A percentile compares a stretch with the other conserved stretches of the same genome.
Conservation (phyloP, 2,113 vertebrate genomes). For the Jaculus jaculus region DNA sequence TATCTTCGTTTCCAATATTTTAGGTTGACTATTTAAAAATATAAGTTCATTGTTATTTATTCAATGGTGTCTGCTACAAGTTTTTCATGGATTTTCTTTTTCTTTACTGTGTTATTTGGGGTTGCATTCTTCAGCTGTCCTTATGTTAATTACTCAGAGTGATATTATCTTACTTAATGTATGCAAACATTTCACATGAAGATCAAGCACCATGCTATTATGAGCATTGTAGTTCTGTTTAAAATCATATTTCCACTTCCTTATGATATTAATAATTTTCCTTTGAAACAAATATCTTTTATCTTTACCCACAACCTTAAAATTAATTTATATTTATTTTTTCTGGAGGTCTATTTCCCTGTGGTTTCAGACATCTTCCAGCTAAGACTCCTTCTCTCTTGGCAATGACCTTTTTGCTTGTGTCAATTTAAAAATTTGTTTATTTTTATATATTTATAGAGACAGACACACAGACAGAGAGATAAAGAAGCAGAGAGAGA, state of each 20-base stretch:
- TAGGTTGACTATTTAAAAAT: background rate
- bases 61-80: background rate
- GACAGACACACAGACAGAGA: too few relatives aligned
- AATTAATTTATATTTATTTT: too few relatives aligned
- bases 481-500: too few relatives aligned
- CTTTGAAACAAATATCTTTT: background rate
- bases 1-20: background rate
- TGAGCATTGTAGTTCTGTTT: background rate
- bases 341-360: background rate
- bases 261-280: background rate
- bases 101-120: background rate
- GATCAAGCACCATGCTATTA: background rate
- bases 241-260: background rate
- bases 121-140: background rate
- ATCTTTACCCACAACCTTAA: too few relatives aligned
- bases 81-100: background rate
- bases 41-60: background rate
- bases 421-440: too few relatives aligned
- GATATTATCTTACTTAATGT: background rate
- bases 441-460: too few relatives aligned
- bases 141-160: background rate
- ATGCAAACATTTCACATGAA: background rate
- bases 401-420: background rate
- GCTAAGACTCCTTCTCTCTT: background rate
- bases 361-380: background rate